Evolutionary conservation across 2,113 vertebrate genomes (phyloP), one percentile per base, ranked within the genome.

Genomic region (Vulpes vulpes): DNA sequence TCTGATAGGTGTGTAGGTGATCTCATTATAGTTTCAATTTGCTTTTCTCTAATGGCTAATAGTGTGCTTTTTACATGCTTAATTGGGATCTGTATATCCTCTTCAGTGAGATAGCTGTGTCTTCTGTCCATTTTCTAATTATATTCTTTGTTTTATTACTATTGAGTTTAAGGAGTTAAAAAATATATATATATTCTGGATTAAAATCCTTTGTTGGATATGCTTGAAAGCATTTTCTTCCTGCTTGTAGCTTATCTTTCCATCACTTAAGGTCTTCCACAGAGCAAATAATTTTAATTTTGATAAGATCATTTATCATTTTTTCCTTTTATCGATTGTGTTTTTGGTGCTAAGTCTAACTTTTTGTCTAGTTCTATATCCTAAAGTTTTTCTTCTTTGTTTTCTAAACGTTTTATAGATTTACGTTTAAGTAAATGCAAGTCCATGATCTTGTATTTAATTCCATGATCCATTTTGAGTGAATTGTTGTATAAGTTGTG

Each of bases 191-290:
- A 30, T 90, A 60, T 86, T 87, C 11, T 78, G 71, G 30, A 53
- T 86, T 76, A 30, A 83, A 89, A 55, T 80, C 11, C 10, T 85
- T 86, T 80, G n/a, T 82, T 25, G 2, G 32, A 27, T 97, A 81
- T 69, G 22, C 94, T 87, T 91, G 81, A 86, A 94, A 89, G 69
- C 82, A 89, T 91, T 94, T 95, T 94, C 51, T 76, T n/a, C 74
- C 23, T 79, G n/a, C 16, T 78, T 89, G 1, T 80, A 76, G 59
- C 53, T 84, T 92, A 6, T 55, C 53, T 84, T 95, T 92, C 91
- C 27, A 65, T 93, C 69, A 53, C 51, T 95, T 91, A 76, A 55
- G 23, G 10, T 59, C 71, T 90, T 88, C 86, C 32, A 82, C 16
- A 67, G 59, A 84, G 12, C 22, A 92, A 84, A 79, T 51, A 51